Conservation (phyloP, 2,888 invertebrate genomes). For the Cephus sareptanus region DNA sequence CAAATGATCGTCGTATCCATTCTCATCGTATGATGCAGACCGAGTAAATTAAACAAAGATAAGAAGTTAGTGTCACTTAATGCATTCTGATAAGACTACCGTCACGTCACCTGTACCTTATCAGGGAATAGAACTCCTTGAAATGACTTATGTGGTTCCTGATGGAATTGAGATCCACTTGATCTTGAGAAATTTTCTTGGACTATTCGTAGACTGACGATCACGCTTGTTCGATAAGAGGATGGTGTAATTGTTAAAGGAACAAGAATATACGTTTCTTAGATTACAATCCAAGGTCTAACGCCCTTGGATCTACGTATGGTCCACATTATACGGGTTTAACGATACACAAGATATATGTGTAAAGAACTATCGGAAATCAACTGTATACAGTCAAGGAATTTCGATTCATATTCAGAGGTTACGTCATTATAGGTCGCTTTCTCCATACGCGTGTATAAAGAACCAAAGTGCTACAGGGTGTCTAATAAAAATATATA, state of each 20-base stretch:
- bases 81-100: neutral
- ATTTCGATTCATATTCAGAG: slow-evolving; percentile 11
- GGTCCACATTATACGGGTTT: neutral
- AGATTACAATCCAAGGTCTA: neutral
- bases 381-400: neutral
- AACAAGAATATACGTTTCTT: neutral
- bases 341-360: neutral
- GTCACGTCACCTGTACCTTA: too few species aligned
- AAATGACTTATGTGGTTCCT: neutral
- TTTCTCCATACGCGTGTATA: slow-evolving; percentile 5
- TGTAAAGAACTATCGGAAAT: neutral
- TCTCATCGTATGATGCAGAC: neutral
- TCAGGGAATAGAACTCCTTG: neutral
- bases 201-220: neutral
- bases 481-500: neutral
- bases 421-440: slow-evolving; percentile 17
- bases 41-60: neutral
- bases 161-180: neutral
- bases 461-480: neutral
- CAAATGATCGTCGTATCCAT: neutral
- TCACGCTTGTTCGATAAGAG: neutral
- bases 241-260: neutral
- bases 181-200: neutral
- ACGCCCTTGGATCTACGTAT: neutral
- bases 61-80: neutral